Evolutionary conservation across 2,888 invertebrate species (phyloP).

Genomic region (Tenodera sinensis): DNA sequence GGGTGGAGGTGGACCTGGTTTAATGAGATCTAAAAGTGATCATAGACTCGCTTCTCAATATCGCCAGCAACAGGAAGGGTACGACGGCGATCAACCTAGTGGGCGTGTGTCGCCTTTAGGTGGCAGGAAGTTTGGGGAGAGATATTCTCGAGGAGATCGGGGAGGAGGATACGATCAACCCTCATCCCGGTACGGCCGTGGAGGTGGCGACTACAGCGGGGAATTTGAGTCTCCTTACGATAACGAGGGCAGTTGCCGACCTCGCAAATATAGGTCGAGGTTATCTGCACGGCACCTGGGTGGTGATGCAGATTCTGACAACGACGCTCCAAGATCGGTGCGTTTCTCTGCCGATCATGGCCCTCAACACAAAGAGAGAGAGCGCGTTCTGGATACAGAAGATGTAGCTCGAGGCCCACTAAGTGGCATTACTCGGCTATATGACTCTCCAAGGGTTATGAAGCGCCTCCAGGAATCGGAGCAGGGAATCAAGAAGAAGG

Average conservation of each 20-base stretch:
- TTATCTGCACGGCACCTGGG: constrained; percentile 58
- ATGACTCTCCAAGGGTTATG: constrained; percentile 86
- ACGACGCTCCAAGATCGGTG: constrained; percentile 46
- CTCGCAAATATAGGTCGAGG: constrained; percentile 67
- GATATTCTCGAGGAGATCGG: constrained; percentile 33
- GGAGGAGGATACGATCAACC: constrained; percentile 27
- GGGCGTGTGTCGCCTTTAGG: constrained; percentile 57
- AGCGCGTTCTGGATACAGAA: constrained; percentile 79
- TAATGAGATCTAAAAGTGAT: constrained; percentile 91
- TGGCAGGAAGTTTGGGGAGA: constrained; percentile 74
- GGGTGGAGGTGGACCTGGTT: constrained; percentile 70
- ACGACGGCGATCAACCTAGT: constrained; percentile 51
- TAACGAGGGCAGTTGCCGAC: constrained; percentile 57
- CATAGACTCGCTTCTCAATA: constrained; percentile 86
- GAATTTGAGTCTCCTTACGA: constrained; percentile 62
- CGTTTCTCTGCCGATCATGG: constrained; percentile 25
- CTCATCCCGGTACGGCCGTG: constrained; percentile 46
- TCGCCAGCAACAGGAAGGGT: constrained; percentile 73
- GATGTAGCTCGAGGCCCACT: constrained; percentile 76
- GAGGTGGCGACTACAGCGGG: constrained; percentile 52
- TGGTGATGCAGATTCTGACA: constrained; percentile 38
- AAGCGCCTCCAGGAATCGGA: constrained; percentile 82
- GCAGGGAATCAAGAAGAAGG: constrained; percentile 29
- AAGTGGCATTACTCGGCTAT: constrained; percentile 82
- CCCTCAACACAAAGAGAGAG: constrained; percentile 48